Conservation (phyloP, 2,113 vertebrate genomes). For the Rhegmatorhina hoffmannsi region DNA sequence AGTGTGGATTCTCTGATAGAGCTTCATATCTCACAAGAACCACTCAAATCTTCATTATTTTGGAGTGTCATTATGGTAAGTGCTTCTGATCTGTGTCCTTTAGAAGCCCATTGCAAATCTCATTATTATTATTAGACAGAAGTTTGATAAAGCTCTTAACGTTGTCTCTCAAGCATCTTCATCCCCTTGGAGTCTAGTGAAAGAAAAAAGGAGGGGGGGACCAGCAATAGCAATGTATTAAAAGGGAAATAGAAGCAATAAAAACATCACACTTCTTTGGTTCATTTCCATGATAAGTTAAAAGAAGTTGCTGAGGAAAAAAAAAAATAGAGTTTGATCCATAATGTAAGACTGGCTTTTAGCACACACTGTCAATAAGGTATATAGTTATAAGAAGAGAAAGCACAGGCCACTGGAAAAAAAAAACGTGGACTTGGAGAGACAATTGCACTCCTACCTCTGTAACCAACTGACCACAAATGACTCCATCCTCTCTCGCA, state of each 20-base stretch:
- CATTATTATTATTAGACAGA: constrained; percentile 74
- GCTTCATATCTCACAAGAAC: constrained; percentile 70
- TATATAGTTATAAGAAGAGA: neutral
- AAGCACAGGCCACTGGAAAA: neutral
- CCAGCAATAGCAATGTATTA: neutral
- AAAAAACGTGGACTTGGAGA: neutral
- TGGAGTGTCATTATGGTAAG: constrained; percentile 75
- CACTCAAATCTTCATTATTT: constrained; percentile 79
- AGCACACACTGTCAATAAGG: neutral
- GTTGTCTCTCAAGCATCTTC: constrained; percentile 49
- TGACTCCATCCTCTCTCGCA: neutral
- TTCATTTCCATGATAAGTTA: neutral
- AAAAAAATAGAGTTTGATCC: neutral
- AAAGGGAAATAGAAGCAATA: neutral
- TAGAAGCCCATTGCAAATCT: constrained; percentile 61
- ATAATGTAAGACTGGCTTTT: neutral
- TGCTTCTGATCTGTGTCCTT: constrained; percentile 70
- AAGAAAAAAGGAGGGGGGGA: neutral
- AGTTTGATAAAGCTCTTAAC: constrained; percentile 71
- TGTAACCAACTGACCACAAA: neutral
- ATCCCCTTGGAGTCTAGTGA: constrained; percentile 14
- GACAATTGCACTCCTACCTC: neutral
- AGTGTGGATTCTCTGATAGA: constrained; percentile 56
- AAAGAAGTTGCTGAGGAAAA: neutral
- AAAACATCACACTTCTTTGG: neutral